phyloP scores from a whole-genome alignment of 2,797 vertebrate genomes.

The Gambelia wislizenii region DNA sequence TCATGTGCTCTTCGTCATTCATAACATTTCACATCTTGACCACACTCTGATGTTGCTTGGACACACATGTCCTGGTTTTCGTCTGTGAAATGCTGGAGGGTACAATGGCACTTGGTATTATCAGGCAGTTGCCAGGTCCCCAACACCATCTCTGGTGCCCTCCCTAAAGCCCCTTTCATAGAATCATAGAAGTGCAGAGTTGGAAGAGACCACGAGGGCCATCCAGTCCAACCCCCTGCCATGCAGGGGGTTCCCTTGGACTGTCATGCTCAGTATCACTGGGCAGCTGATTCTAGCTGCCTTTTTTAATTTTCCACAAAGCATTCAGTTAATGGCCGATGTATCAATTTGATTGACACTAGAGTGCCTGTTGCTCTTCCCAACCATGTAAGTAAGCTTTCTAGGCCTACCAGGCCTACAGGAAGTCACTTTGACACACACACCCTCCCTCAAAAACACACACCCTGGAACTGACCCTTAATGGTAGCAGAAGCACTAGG shows the following conservation, averaged over 20 bases:
- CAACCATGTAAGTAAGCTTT: too few relatives aligned
- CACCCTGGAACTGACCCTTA: background rate
- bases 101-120: background rate
- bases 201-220: too few relatives aligned
- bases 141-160: background rate
- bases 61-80: too few relatives aligned
- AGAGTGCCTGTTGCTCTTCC: background rate
- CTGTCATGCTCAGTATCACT: background rate
- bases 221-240: too few relatives aligned
- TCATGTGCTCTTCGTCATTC: too few relatives aligned
- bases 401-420: too few relatives aligned
- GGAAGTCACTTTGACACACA: too few relatives aligned
- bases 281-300: background rate
- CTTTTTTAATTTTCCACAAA: background rate
- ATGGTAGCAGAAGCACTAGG: background rate
- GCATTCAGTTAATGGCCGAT: background rate
- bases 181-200: too few relatives aligned
- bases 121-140: background rate
- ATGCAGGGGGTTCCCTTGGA: too few relatives aligned
- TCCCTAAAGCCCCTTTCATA: background rate
- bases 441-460: background rate
- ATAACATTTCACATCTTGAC: too few relatives aligned
- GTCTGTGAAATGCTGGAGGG: too few relatives aligned
- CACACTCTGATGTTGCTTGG: too few relatives aligned
- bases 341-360: background rate